Conservation (phyloP, 2,888 invertebrate species). For the Heliconius erato region DNA sequence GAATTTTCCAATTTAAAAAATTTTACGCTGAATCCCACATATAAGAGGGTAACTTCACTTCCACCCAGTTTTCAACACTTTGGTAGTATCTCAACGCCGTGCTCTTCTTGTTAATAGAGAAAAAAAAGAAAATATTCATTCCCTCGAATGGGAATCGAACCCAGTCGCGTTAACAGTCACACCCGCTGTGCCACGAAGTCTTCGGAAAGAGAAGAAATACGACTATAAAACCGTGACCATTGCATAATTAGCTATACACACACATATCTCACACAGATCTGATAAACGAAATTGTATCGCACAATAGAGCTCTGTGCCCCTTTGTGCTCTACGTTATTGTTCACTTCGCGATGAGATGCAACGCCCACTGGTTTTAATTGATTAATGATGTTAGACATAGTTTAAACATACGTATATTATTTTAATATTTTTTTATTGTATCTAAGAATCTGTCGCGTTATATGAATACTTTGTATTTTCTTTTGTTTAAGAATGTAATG, state of each 20-base stretch:
- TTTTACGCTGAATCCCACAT: no score
- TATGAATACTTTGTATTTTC: no score
- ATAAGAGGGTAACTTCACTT: no score
- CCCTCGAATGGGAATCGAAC: no score
- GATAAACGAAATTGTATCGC: constrained; percentile 69
- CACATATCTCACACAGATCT: constrained; percentile 51
- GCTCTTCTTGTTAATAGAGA: no score
- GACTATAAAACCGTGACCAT: constrained; percentile 66
- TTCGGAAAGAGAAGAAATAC: constrained; percentile 29
- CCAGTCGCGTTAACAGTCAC: no score
- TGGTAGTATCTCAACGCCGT: no score
- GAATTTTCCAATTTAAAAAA: no score
- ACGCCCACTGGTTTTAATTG: constrained; percentile 39
- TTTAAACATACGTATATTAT: background rate
- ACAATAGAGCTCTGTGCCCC: constrained; percentile 59
- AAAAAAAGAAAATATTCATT: no score
- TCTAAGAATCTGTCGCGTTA: background rate
- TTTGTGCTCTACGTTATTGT: constrained; percentile 55
- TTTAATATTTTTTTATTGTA: background rate
- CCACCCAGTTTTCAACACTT: no score
- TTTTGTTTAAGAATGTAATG: no score
- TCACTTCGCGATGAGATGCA: constrained; percentile 39
- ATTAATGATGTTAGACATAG: constrained; percentile 16
- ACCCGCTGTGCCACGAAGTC: background rate
- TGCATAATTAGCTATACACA: constrained; percentile 61